Evolutionary conservation across 1,140 invertebrate genomes (phyloP), one percentile per base, ranked within the genome.

Genomic region (Camponotus vicinus): DNA sequence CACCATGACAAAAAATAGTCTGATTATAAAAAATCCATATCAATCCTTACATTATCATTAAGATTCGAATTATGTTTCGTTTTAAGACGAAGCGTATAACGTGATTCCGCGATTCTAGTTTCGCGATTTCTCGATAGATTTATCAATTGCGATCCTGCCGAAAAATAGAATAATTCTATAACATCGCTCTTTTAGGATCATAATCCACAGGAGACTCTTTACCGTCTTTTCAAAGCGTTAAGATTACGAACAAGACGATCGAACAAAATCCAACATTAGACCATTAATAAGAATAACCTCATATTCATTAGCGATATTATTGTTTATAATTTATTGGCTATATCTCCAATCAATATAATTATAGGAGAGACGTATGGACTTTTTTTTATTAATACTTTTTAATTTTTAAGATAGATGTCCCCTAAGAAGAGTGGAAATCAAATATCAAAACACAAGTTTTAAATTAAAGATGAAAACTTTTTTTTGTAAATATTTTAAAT

Each of bases 271-370:
- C 15, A 73, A 61, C 15, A 21, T 84, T 77, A 21, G 5, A 61
- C 15, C 64, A 75, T 34, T 67, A 76, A 75, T 37, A 61, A 59
- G 55, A 90, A 85, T 90, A 90, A 90, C 64, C 76, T 90, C 71
- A 63, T 90, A 90, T 87, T 89, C 70, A 90, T 88, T 91, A 91
- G 84, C 79, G 69, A 85, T 83, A 83, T 82, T 90, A 86, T 88
- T 90, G 88, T 90, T 90, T 91, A 79, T 88, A 90, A 91, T 88
- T 90, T 84, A 90, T 90, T 90, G 87, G 89, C 89, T 90, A 79
- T 69, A 89, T 89, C 83, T 90, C 61, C 89, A 91, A 89, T 89
- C 87, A 85, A 87, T 90, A 80, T 91, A 91, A 91, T 85, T 61
- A 87, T 91, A 91, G 89, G 89, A 90, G 85, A 91, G 89, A 91